These are phyloP conservation scores for Propithecus deckenii DNA, from an alignment of 2,797 vertebrate species.

Conservation along the genomic window DNA sequence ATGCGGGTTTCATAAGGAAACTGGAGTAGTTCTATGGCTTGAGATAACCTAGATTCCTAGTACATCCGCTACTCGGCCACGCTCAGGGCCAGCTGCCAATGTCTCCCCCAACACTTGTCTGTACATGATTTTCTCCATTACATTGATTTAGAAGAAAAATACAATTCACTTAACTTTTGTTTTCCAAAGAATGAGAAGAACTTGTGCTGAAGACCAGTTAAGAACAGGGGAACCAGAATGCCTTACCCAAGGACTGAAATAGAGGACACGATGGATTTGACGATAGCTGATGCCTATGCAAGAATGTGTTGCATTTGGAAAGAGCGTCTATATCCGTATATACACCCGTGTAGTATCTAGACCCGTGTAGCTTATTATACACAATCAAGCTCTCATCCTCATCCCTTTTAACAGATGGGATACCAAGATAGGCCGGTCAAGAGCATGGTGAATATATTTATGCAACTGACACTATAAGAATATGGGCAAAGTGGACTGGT, in stretches of 20 bases:
- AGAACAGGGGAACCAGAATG: slow-evolving; percentile 30
- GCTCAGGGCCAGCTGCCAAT: slow-evolving; percentile 43
- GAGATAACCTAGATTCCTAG: slow-evolving; percentile 30
- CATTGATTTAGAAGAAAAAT: slow-evolving; percentile 59
- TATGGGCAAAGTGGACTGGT: not conserved
- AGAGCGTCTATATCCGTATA: not conserved
- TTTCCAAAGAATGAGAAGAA: slow-evolving; percentile 60
- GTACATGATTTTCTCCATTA: slow-evolving; percentile 46
- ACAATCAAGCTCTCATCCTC: slow-evolving; percentile 15
- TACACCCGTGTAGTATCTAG: not conserved
- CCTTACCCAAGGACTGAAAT: slow-evolving; percentile 50
- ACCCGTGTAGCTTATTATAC: not conserved
- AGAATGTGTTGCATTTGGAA: slow-evolving; percentile 43
- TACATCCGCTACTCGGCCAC: slow-evolving; percentile 35
- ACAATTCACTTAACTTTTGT: slow-evolving; percentile 49
- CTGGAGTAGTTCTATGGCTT: not conserved
- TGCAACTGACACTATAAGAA: not conserved
- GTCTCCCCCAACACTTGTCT: not conserved
- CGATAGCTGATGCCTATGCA: not conserved
- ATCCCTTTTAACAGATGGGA: slow-evolving; percentile 42
- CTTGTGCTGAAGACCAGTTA: slow-evolving; percentile 17
- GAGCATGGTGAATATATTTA: slow-evolving; percentile 25
- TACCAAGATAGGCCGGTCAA: slow-evolving; percentile 26
- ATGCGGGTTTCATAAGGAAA: slow-evolving; percentile 26
- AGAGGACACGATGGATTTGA: slow-evolving; percentile 38